A percentile compares a stretch with the other conserved stretches of the same genome.
Evolutionary conservation across 1,140 invertebrate genomes (phyloP).

Genomic region (Leptinotarsa undecemlineata): DNA sequence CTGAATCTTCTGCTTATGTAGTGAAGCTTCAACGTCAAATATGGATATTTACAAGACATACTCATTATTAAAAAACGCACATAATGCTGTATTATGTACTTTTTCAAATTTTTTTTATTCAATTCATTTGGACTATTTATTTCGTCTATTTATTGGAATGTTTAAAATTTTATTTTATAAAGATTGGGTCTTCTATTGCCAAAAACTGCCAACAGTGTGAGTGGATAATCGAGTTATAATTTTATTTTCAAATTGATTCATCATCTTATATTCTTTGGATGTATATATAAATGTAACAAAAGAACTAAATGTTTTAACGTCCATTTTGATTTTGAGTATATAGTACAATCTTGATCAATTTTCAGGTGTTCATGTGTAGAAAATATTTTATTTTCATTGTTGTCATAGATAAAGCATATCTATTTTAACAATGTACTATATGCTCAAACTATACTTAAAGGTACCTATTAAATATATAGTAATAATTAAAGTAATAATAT

Average conservation of each 20-base stretch:
- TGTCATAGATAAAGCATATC: conserved; percentile 24
- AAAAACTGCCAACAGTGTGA: conserved; percentile 52
- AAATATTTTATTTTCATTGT: conserved; percentile 33
- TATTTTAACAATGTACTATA: conserved; percentile 43
- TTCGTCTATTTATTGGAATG: background rate
- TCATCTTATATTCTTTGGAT: conserved; percentile 35
- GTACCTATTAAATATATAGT: conserved; percentile 49
- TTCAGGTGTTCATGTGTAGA: conserved; percentile 23
- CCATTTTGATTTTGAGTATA: conserved; percentile 47
- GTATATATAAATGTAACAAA: conserved; percentile 48
- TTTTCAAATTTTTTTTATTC: conserved; percentile 21
- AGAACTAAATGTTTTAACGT: conserved; percentile 49
- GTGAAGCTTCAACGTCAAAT: conserved; percentile 33
- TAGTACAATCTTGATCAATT: conserved; percentile 40
- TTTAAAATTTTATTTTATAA: conserved; percentile 17
- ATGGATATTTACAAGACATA: conserved; percentile 32
- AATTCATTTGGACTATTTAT: background rate
- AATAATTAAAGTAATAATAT: conserved; percentile 45
- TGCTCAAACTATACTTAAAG: conserved; percentile 50
- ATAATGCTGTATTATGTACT: conserved; percentile 28
- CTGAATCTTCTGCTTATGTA: conserved; percentile 47
- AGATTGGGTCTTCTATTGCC: conserved; percentile 50
- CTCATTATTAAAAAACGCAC: conserved; percentile 38
- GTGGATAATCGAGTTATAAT: conserved; percentile 31
- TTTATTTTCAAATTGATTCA: conserved; percentile 35